phyloP scores from a whole-genome alignment of 2,888 invertebrate genomes.

The Helleia helle region DNA sequence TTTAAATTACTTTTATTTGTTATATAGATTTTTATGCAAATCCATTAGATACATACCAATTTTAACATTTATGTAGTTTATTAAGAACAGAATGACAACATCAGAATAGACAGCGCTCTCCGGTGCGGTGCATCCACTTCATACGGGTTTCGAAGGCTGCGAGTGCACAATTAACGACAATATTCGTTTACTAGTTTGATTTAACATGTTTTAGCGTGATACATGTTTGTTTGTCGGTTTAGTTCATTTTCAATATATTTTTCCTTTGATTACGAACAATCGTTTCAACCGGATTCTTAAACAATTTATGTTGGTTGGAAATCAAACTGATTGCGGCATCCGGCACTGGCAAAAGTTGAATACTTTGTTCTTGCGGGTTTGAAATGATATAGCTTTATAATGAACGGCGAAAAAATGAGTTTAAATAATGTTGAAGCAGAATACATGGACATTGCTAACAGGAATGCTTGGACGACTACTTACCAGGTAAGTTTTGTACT shows the following conservation, averaged over 20 bases:
- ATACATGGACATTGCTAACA: slow-evolving; percentile 80
- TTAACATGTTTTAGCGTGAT: not conserved
- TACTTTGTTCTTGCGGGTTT: slow-evolving; percentile 28
- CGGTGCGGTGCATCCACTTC: not conserved
- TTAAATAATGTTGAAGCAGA: slow-evolving; percentile 76
- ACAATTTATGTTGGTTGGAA: slow-evolving; percentile 5
- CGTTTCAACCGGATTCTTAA: not conserved
- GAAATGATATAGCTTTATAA: slow-evolving; percentile 34
- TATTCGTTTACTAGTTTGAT: not conserved
- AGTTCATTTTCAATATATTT: not conserved
- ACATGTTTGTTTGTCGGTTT: not conserved
- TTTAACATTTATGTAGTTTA: too few species aligned
- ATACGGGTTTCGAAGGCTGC: slow-evolving; percentile 1
- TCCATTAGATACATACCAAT: too few species aligned
- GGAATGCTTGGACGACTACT: slow-evolving; percentile 79
- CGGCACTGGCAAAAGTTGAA: slow-evolving; percentile 28
- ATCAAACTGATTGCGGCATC: slow-evolving; percentile 27
- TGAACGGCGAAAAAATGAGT: slow-evolving; percentile 35
- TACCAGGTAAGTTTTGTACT: slow-evolving; percentile 77
- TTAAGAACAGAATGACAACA: not conserved
- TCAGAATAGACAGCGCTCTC: not conserved
- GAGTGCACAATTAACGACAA: slow-evolving; percentile 3
- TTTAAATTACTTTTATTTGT: too few species aligned
- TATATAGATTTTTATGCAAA: too few species aligned
- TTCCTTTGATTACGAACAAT: not conserved